Evolutionary conservation across 2,797 vertebrate species (phyloP).

Genomic region (Hippocampus kuda): DNA sequence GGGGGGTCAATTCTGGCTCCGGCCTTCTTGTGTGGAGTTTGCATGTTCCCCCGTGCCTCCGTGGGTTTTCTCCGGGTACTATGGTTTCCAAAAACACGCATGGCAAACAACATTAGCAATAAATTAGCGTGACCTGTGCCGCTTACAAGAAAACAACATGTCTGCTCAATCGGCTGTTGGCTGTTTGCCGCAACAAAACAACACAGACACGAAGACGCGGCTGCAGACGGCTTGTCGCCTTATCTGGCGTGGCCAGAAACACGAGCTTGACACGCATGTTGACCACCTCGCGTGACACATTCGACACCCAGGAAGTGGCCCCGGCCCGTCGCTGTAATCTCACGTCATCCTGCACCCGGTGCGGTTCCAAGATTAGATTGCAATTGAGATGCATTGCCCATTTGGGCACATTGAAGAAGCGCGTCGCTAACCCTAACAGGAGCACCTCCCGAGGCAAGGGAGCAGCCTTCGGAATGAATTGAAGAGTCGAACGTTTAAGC

Average conservation of each 20-base stretch:
- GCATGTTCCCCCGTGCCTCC: too few relatives aligned
- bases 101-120: background rate
- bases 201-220: background rate
- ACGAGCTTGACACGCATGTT: background rate
- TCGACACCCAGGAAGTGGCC: slow-evolving; percentile 6
- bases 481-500: too few relatives aligned
- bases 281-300: background rate
- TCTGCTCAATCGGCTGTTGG: background rate
- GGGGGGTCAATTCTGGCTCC: too few relatives aligned
- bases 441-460: background rate
- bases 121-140: too few relatives aligned
- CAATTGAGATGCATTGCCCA: too few relatives aligned
- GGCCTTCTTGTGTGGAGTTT: too few relatives aligned
- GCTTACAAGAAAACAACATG: too few relatives aligned
- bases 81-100: too few relatives aligned
- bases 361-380: slow-evolving; percentile 38
- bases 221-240: background rate
- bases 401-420: too few relatives aligned
- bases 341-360: slow-evolving; percentile 34
- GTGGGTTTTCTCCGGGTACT: too few relatives aligned
- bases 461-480: too few relatives aligned
- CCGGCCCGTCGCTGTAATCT: slow-evolving; percentile 32
- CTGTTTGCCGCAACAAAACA: background rate
- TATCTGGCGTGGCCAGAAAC: slow-evolving; percentile 1
- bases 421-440: background rate